phyloP scores from a whole-genome alignment of 1,140 invertebrate species.

The Globodera rostochiensis region DNA sequence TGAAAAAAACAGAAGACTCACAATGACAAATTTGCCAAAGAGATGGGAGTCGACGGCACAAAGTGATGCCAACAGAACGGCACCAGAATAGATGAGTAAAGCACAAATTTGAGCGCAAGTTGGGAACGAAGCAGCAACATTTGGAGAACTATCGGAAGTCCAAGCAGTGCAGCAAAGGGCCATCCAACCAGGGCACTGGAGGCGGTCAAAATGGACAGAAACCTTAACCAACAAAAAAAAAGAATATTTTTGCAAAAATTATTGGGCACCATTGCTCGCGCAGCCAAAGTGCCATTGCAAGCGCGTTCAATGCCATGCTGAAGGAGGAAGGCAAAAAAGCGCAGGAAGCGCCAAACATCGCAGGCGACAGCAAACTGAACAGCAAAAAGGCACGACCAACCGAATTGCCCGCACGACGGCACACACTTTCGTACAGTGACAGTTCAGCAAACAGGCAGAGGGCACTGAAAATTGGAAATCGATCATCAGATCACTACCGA shows the following conservation, averaged over 20 bases:
- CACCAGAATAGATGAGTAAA: constrained; percentile 41
- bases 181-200: constrained; percentile 74
- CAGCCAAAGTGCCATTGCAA: constrained; percentile 76
- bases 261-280: constrained; percentile 43
- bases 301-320: constrained; percentile 84
- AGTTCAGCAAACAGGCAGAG: constrained; percentile 79
- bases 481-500: background rate
- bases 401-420: constrained; percentile 84
- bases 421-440: constrained; percentile 90
- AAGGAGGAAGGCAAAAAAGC: constrained; percentile 92
- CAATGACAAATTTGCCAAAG: constrained; percentile 85
- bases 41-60: constrained; percentile 83
- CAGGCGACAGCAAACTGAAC: constrained; percentile 82
- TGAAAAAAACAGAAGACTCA: constrained; percentile 19
- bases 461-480: constrained; percentile 71
- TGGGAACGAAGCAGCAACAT: constrained; percentile 75
- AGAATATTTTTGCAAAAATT: background rate
- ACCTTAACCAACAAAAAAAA: constrained; percentile 42
- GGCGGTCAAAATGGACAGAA: constrained; percentile 53
- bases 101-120: constrained; percentile 66
- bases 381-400: constrained; percentile 69
- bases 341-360: constrained; percentile 81
- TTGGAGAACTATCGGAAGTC: constrained; percentile 86
- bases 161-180: constrained; percentile 87
- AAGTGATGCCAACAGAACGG: constrained; percentile 73